phyloP scores from a whole-genome alignment of 2,113 vertebrate genomes.

The Tyrannus savana region DNA sequence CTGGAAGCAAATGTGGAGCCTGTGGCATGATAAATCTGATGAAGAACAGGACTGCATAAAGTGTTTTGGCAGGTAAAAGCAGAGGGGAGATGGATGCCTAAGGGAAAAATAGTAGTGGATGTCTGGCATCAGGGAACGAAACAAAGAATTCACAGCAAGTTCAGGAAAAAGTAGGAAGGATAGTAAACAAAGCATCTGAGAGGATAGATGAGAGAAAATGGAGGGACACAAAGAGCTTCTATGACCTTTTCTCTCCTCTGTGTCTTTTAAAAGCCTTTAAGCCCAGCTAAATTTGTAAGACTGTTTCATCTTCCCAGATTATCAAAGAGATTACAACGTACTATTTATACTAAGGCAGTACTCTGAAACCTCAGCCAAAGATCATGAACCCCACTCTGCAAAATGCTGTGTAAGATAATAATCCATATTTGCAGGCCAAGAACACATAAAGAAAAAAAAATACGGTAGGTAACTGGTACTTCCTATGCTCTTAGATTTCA shows the following conservation, averaged over 20 bases:
- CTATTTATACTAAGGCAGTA: conserved; percentile 12
- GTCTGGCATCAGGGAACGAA: not conserved
- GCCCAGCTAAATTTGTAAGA: not conserved
- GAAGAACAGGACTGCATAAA: not conserved
- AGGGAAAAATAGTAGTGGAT: not conserved
- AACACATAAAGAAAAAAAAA: not conserved
- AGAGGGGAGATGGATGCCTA: not conserved
- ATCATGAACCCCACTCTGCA: not conserved
- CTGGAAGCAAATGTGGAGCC: not conserved
- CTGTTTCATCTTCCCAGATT: conserved; percentile 25
- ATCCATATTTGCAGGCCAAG: not conserved
- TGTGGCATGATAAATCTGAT: not conserved
- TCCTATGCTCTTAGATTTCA: not conserved
- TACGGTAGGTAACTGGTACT: not conserved
- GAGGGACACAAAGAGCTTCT: not conserved
- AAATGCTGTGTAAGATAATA: not conserved
- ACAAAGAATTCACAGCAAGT: not conserved
- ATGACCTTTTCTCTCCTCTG: not conserved
- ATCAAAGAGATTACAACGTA: not conserved
- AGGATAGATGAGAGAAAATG: not conserved
- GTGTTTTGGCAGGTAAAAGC: not conserved
- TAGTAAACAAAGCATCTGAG: not conserved
- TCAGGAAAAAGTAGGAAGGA: not conserved
- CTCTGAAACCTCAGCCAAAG: not conserved
- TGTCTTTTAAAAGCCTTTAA: conserved; percentile 41